A percentile compares a stretch with the other conserved stretches of the same genome.
phyloP scores from a whole-genome alignment of 1,140 invertebrate genomes.

The Ganaspis sp. region DNA sequence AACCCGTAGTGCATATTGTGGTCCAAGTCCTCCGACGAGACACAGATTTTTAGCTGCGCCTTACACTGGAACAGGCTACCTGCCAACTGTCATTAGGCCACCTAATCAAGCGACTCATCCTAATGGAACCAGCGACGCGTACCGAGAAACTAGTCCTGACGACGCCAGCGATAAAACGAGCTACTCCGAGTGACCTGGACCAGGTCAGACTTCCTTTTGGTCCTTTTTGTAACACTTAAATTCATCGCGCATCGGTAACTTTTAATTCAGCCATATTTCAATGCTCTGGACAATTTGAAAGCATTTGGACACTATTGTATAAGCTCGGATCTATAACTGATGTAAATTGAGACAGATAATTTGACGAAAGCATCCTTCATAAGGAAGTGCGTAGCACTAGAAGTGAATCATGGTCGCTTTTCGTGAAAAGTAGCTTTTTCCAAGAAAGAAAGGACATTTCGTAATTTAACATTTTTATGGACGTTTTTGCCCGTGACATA shows the following conservation, averaged over 20 bases:
- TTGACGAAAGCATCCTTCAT: not conserved
- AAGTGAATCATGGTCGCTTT: not conserved
- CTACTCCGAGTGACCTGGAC: conserved; percentile 72
- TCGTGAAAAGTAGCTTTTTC: not conserved
- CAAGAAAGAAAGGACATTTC: not conserved
- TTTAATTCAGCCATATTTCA: not conserved
- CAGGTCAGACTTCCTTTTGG: conserved; percentile 55
- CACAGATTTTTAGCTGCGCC: conserved; percentile 85
- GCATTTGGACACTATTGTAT: not conserved
- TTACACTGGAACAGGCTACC: conserved; percentile 87
- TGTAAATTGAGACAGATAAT: not conserved
- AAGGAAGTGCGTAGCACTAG: too few species aligned
- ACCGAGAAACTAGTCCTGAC: conserved; percentile 71
- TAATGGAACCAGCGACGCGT: conserved; percentile 68
- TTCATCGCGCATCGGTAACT: conserved; percentile 7
- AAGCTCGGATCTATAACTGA: not conserved
- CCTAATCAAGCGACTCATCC: conserved; percentile 71
- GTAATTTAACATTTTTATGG: conserved; percentile 35
- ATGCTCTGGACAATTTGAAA: conserved; percentile 20
- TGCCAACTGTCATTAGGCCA: conserved; percentile 86
- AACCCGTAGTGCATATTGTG: conserved; percentile 74
- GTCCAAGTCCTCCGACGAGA: conserved; percentile 77
- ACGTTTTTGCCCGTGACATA: not conserved
- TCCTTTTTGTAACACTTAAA: conserved; percentile 52
- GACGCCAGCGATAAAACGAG: conserved; percentile 73